These are phyloP conservation scores for Euphydryas editha DNA, from an alignment of 2,888 invertebrate genomes.

Conservation along the genomic window DNA sequence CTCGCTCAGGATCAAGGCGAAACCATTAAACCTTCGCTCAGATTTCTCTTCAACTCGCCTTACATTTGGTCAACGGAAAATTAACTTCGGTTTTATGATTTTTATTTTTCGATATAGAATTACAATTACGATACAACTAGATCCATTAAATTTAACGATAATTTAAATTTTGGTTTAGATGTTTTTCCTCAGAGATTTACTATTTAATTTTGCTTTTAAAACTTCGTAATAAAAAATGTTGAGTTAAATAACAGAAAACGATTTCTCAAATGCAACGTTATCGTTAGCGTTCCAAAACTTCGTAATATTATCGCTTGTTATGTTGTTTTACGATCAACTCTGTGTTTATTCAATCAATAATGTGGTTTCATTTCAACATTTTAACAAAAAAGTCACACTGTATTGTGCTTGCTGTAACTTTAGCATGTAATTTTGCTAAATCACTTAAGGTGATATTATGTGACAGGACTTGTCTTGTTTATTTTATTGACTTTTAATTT, in stretches of 20 bases:
- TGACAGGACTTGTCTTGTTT: neutral
- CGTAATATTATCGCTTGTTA: neutral
- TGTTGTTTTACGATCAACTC: neutral
- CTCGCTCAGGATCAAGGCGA: constrained; percentile 70
- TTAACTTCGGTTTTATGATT: constrained; percentile 14
- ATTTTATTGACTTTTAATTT: neutral
- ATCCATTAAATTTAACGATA: neutral
- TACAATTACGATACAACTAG: neutral
- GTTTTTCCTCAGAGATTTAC: too few species aligned
- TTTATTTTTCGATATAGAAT: constrained; percentile 1
- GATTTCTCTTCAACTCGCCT: constrained; percentile 54
- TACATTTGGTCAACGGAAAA: constrained; percentile 53
- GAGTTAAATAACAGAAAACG: neutral
- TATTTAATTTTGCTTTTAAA: neutral
- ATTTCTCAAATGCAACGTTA: neutral
- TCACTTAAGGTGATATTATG: neutral
- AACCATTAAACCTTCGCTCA: constrained; percentile 69
- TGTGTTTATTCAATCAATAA: neutral
- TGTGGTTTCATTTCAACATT: constrained; percentile 7
- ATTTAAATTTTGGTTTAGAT: neutral
- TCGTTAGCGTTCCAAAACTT: neutral
- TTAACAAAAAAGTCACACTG: neutral
- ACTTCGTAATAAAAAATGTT: neutral
- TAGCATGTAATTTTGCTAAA: neutral
- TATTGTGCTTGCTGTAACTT: neutral